Percentiles rank a stretch among this genome's conserved stretches.
These are phyloP conservation scores for Microcebus ravelobensis DNA, from an alignment of 2,113 vertebrate species.

Conservation along the genomic window DNA sequence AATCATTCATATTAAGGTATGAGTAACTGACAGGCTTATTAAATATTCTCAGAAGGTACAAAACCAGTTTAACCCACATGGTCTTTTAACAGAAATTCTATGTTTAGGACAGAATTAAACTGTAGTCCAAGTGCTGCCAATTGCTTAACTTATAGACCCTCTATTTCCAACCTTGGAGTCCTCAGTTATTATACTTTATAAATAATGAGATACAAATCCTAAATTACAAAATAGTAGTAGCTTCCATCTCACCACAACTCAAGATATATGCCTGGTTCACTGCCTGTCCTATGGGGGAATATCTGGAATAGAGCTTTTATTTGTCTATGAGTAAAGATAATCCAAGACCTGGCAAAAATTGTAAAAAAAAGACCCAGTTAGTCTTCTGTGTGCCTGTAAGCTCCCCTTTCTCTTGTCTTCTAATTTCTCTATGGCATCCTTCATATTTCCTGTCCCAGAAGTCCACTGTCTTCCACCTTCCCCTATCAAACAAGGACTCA, in stretches of 20 bases:
- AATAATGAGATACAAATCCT: neutral
- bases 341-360: neutral
- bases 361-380: neutral
- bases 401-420: neutral
- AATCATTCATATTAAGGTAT: conserved; percentile 29
- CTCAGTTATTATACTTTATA: neutral
- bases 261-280: neutral
- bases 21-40: conserved; percentile 9
- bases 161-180: neutral
- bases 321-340: conserved; percentile 6
- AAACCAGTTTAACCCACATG: conserved; percentile 23
- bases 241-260: neutral
- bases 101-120: conserved; percentile 32
- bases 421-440: neutral
- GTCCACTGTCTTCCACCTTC: neutral
- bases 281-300: neutral
- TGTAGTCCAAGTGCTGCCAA: neutral
- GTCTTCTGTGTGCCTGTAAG: neutral
- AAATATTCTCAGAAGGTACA: neutral
- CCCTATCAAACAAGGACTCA: neutral
- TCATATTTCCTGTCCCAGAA: neutral
- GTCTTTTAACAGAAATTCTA: neutral
- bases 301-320: neutral
- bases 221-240: neutral
- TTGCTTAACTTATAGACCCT: neutral